phyloP scores from a whole-genome alignment of 2,888 invertebrate genomes.

The Euspilapteryx auroguttella region DNA sequence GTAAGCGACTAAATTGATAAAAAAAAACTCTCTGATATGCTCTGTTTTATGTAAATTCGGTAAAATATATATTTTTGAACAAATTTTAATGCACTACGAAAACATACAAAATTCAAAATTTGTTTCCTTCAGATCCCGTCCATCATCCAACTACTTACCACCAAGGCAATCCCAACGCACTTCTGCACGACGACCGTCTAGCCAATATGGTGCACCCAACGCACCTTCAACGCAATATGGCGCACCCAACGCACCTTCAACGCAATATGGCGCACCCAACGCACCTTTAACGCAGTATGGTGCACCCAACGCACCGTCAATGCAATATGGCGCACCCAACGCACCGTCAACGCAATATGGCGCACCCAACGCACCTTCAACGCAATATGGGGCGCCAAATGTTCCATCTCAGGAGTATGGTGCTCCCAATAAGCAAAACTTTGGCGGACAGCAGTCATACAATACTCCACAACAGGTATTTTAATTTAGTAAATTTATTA shows the following conservation, averaged over 20 bases:
- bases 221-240: conserved; percentile 12
- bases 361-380: no score
- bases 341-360: no score
- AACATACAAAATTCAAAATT: no score
- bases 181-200: conserved; percentile 11
- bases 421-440: no score
- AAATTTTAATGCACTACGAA: no score
- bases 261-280: conserved; percentile 11
- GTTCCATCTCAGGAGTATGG: no score
- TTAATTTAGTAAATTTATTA: no score
- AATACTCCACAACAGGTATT: no score
- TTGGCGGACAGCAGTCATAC: no score
- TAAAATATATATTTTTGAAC: conserved; percentile 6
- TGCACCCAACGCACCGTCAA: conserved; percentile 9
- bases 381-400: no score
- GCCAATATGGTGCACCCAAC: conserved; percentile 11
- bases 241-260: conserved; percentile 9
- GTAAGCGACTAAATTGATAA: no score
- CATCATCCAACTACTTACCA: conserved; percentile 38
- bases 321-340: conserved; percentile 12
- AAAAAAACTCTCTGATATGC: no score
- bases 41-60: background rate
- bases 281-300: conserved; percentile 12
- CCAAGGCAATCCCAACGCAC: conserved; percentile 13
- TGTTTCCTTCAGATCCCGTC: conserved; percentile 27